Conservation (phyloP, 2,113 vertebrate species). For the Tetrax tetrax region DNA sequence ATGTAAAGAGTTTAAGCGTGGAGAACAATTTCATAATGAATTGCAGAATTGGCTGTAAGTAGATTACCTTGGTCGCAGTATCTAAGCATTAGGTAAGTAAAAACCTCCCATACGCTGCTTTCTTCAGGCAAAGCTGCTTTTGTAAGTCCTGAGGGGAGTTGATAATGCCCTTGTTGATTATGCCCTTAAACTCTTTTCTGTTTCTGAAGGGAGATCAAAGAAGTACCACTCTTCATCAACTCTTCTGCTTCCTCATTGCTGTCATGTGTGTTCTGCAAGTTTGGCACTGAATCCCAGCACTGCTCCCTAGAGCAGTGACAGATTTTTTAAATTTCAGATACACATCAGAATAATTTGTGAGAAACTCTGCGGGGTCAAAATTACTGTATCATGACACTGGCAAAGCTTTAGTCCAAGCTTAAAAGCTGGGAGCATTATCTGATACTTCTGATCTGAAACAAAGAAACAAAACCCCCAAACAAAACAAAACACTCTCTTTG, state of each 20-base stretch:
- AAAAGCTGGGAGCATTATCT: neutral
- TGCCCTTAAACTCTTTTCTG: neutral
- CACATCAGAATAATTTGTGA: accelerated
- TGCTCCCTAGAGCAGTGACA: neutral
- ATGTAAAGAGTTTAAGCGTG: neutral
- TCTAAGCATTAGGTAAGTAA: neutral
- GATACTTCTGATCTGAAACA: neutral
- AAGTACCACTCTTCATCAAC: neutral
- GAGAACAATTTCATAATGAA: neutral
- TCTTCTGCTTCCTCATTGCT: neutral
- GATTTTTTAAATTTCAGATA: neutral
- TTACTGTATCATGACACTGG: neutral
- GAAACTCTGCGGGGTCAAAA: neutral
- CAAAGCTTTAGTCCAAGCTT: neutral
- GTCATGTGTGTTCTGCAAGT: neutral
- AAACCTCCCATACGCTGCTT: neutral
- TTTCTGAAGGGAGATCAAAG: neutral
- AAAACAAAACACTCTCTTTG: neutral
- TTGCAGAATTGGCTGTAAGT: neutral
- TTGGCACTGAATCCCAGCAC: neutral
- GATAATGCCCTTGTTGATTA: neutral
- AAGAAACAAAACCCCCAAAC: neutral
- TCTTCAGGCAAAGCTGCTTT: neutral
- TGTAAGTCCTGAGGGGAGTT: neutral
- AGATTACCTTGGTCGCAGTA: neutral